Base-by-base conservation (phyloP, 2,797 vertebrate genomes). In the Poeciliopsis paucimaculata region DNA sequence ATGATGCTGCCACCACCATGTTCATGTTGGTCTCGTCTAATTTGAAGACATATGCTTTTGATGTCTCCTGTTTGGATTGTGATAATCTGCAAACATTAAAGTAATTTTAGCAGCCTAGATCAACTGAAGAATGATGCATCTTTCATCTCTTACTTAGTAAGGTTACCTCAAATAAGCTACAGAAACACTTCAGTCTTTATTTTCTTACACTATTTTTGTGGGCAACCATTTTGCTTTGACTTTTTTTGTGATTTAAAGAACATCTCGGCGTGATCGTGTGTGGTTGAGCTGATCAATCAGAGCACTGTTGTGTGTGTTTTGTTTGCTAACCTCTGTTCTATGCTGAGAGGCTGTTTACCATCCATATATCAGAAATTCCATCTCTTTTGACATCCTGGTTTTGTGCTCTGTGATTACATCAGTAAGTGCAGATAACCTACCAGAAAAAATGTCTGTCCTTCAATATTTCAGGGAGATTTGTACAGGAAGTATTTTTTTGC, bases 331-430 rank as follows among this genome's bases (percentile, higher is more conserved):
- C 10, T 70, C 18, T 0, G 62, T 39, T 8, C 31, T 26, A n/a
- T 12, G 5, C 66, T n/a, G 20, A 43, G 39, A 71, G 23, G n/a
- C 12, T 45, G 16, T 45, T n/a, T 68, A 41, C 26, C 68, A 45
- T 71, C 41, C 68, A 8, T 15, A 15, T 71, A 71, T 71, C 68
- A 71, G 39, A 45, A 71, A 71, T 71, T 71, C 68, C 41, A 45
- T 71, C 41, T 71, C 68, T 45, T 71, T 71, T 71, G 68, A 45
- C 26, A 11, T 45, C 41, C 68, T 71, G 6, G 68, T 71, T 71
- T 71, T 1, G 11, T 71, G 23, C 68, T 43, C 41, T 0, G 5
- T 71, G 23, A 45, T 71, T 16, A n/a, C 8, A 28, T 43, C 26
- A 45, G 41, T 23, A 71, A 71, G 23, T 71, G 68, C 23, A 43